phyloP scores from a whole-genome alignment of 2,113 vertebrate species.

The Pelusios castaneus region DNA sequence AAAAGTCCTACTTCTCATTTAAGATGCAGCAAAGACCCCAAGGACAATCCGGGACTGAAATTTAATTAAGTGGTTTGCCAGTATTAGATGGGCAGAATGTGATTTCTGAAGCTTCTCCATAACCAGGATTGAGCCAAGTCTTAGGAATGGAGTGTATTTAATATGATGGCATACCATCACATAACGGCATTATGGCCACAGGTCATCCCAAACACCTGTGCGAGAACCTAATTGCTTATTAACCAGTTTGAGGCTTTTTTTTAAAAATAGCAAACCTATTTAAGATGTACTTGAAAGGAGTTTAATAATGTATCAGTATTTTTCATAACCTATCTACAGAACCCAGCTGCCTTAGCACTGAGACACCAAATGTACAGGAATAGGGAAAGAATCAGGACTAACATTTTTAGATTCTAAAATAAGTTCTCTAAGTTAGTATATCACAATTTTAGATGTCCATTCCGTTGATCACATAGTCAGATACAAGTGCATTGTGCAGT shows the following conservation, averaged over 20 bases:
- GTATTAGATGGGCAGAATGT: neutral
- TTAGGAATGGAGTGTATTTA: neutral
- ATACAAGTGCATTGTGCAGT: neutral
- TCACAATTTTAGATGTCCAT: neutral
- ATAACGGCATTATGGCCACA: neutral
- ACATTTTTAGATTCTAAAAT: neutral
- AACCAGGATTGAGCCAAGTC: neutral
- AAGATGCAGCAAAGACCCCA: neutral
- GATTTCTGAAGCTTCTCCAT: constrained; percentile 38
- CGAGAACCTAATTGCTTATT: neutral
- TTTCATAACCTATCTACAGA: neutral
- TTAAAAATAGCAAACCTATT: neutral
- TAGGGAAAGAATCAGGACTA: neutral
- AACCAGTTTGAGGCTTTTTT: neutral
- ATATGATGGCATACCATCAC: fast-evolving
- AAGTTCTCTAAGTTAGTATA: neutral
- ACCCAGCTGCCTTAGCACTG: neutral
- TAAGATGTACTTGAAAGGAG: neutral
- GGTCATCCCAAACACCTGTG: neutral
- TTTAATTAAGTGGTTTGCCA: constrained; percentile 31
- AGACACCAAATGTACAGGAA: neutral
- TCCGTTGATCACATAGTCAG: neutral
- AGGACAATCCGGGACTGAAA: constrained; percentile 6
- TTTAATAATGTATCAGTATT: neutral
- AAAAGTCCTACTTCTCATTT: neutral